Percentiles rank a stretch among this genome's conserved stretches.
These are phyloP conservation scores for Lycaena phlaeas DNA, from an alignment of 2,888 invertebrate species.

Conservation along the genomic window DNA sequence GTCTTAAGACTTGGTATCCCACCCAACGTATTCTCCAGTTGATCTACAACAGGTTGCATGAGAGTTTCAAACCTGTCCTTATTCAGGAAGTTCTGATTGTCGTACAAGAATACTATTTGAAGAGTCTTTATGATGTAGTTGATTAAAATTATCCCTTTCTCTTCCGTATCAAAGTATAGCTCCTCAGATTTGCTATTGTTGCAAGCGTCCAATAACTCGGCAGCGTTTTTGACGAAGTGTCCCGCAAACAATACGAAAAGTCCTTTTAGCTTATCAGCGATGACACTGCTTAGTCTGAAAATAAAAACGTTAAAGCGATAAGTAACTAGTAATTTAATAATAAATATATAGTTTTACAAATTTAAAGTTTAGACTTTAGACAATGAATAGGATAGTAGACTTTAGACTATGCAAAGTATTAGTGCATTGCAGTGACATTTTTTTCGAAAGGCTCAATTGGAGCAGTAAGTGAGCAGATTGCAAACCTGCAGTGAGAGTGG, in stretches of 20 bases:
- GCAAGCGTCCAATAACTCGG: slow-evolving; percentile 78
- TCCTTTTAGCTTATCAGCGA: slow-evolving; percentile 88
- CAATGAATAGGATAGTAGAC: no score
- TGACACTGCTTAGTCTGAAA: slow-evolving; percentile 79
- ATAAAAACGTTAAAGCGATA: not conserved
- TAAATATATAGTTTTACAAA: not conserved
- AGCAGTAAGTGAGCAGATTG: no score
- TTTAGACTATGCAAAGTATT: no score
- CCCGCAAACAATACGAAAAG: slow-evolving; percentile 93
- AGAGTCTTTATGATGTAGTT: slow-evolving; percentile 83
- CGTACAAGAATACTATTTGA: slow-evolving; percentile 84
- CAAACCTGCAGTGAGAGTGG: no score
- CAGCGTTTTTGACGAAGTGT: slow-evolving; percentile 86
- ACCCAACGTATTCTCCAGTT: slow-evolving; percentile 84
- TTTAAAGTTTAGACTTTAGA: no score
- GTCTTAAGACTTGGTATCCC: slow-evolving; percentile 73
- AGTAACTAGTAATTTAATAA: not conserved
- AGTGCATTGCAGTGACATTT: no score
- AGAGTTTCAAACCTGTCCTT: slow-evolving; percentile 88
- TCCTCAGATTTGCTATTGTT: slow-evolving; percentile 74
- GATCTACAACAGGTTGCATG: slow-evolving; percentile 91
- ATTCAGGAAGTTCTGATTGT: slow-evolving; percentile 87
- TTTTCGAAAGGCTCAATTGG: no score
- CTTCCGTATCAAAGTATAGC: slow-evolving; percentile 65
- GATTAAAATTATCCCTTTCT: slow-evolving; percentile 76